Conservation (phyloP, 2,113 vertebrate species). For the Pluvianellus socialis region DNA sequence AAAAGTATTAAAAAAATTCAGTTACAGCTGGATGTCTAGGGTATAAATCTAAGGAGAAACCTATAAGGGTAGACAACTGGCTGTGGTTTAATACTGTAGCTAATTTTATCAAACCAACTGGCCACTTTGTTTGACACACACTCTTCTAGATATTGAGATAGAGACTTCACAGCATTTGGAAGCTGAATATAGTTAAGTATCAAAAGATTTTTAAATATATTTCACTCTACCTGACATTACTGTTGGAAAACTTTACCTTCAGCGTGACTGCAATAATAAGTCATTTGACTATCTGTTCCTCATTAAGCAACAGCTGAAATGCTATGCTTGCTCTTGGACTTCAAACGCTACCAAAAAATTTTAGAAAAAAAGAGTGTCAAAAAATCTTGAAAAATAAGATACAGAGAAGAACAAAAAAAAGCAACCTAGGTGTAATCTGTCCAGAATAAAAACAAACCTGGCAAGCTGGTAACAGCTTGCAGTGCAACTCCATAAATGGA, state of each 20-base stretch:
- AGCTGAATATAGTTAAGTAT: not conserved
- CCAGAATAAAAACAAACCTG: not conserved
- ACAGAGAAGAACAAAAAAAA: too few relatives aligned
- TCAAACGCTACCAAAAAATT: not conserved
- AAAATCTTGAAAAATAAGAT: not conserved
- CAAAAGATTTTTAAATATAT: not conserved
- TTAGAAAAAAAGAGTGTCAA: not conserved
- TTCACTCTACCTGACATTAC: not conserved
- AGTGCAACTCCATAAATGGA: not conserved
- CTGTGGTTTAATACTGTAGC: not conserved
- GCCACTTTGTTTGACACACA: not conserved
- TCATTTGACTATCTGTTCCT: not conserved
- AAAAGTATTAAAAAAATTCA: not conserved
- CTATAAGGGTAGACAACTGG: not conserved
- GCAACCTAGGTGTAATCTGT: not conserved
- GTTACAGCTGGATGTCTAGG: not conserved
- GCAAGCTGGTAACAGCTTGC: not conserved
- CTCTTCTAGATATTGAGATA: not conserved
- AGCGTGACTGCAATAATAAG: not conserved
- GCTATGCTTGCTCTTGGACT: not conserved
- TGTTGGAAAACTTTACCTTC: not conserved
- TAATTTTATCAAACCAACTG: not conserved
- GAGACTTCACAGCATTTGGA: not conserved
- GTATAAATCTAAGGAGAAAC: not conserved
- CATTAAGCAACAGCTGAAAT: not conserved